phyloP scores from a whole-genome alignment of 2,888 invertebrate genomes.

The Sinopyrophorus schimmeli region DNA sequence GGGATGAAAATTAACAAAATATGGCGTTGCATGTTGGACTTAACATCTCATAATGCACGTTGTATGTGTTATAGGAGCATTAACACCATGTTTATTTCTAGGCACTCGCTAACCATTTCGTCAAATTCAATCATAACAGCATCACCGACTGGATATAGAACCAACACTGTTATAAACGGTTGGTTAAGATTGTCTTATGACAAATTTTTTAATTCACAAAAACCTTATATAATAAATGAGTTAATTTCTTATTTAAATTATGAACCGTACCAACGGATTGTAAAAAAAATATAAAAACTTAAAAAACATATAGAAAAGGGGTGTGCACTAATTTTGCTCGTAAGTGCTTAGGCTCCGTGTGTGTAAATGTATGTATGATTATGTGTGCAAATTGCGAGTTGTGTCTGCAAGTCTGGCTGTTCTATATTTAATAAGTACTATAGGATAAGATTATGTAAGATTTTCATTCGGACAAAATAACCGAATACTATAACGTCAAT shows the following conservation, averaged over 20 bases:
- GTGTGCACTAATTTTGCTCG: conserved; percentile 33
- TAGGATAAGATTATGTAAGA: conserved; percentile 37
- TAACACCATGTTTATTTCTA: conserved; percentile 47
- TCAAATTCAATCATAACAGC: conserved; percentile 39
- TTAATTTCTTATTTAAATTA: conserved; percentile 30
- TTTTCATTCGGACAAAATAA: conserved; percentile 37
- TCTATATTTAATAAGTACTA: conserved; percentile 46
- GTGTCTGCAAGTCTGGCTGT: conserved; percentile 54
- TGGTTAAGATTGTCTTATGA: conserved; percentile 33
- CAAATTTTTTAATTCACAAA: conserved; percentile 32
- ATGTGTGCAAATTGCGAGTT: conserved; percentile 37
- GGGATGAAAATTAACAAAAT: conserved; percentile 39
- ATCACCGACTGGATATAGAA: conserved; percentile 47
- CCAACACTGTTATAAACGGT: conserved; percentile 30
- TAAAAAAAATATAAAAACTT: conserved; percentile 32
- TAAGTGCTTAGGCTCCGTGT: conserved; percentile 34
- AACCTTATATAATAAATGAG: conserved; percentile 26
- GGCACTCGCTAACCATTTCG: conserved; percentile 52
- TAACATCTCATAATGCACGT: conserved; percentile 23
- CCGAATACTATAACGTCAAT: conserved; percentile 32
- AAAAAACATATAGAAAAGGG: conserved; percentile 32
- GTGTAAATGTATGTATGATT: conserved; percentile 33
- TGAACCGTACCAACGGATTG: conserved; percentile 30
- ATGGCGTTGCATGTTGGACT: conserved; percentile 36
- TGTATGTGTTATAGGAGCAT: conserved; percentile 30